Evolutionary conservation across 2,113 vertebrate genomes (phyloP).

Genomic region (Chaetodon auriga): DNA sequence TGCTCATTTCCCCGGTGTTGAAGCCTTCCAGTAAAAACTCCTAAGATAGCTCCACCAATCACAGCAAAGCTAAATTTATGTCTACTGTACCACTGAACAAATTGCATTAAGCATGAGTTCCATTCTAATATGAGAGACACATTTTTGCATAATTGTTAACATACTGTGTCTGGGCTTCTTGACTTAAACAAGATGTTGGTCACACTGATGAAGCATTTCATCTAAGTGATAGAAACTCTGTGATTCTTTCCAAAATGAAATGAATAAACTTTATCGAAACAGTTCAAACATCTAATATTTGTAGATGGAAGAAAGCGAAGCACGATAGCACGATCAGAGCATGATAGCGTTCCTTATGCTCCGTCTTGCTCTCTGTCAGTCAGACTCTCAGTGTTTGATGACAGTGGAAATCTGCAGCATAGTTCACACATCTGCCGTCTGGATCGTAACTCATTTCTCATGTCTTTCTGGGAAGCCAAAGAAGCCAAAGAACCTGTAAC

Average conservation of each 20-base stretch:
- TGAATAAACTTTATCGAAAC: background rate
- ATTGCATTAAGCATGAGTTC: conserved; percentile 25
- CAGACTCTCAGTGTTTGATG: background rate
- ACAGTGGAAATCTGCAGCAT: conserved; percentile 7
- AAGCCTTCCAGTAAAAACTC: conserved; percentile 32
- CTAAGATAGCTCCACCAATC: background rate
- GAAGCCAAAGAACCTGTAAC: background rate
- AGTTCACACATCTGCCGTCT: background rate
- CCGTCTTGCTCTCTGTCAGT: background rate
- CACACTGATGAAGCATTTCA: background rate
- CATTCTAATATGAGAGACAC: background rate
- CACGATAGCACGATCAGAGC: background rate
- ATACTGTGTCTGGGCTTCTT: background rate
- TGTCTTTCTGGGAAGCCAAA: background rate
- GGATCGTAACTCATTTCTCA: conserved; percentile 12
- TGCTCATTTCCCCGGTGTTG: conserved; percentile 9
- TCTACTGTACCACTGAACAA: conserved; percentile 17
- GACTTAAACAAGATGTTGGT: conserved; percentile 8
- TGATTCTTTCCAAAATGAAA: conserved; percentile 7
- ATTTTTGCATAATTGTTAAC: conserved; percentile 18
- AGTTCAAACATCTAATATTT: conserved; percentile 14
- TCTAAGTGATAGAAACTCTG: background rate
- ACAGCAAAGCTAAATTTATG: background rate
- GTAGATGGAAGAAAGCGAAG: background rate
- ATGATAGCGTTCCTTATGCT: background rate